A percentile compares a stretch with the other conserved stretches of the same genome.
phyloP scores from a whole-genome alignment of 2,797 vertebrate species.

The Cephalopachus bancanus region DNA sequence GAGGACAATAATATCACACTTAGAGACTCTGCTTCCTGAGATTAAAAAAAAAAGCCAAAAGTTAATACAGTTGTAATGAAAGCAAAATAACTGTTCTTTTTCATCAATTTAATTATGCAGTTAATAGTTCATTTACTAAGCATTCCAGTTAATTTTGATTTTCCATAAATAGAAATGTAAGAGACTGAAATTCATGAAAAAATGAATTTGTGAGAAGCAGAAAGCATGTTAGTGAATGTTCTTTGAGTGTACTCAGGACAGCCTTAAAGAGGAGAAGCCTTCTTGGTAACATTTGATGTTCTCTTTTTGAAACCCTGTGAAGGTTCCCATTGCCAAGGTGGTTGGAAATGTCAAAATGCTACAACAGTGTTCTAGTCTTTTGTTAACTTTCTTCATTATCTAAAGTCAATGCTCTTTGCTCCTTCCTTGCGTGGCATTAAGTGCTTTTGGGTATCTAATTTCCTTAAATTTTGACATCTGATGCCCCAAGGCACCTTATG shows the following conservation, averaged over 20 bases:
- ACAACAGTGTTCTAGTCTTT: background rate
- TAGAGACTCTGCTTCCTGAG: background rate
- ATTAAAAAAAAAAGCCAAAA: background rate
- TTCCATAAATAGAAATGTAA: background rate
- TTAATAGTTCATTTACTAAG: background rate
- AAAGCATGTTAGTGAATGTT: background rate
- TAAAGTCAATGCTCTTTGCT: too few relatives aligned
- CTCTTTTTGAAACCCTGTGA: background rate
- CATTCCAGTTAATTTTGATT: background rate
- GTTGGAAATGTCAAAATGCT: background rate
- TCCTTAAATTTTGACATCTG: background rate
- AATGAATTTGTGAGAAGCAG: background rate
- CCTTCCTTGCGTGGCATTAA: background rate
- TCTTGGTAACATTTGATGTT: background rate
- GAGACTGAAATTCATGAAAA: background rate
- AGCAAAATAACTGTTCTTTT: constrained; percentile 57
- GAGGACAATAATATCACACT: background rate
- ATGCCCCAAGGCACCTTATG: background rate
- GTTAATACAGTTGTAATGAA: background rate
- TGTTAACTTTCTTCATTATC: background rate
- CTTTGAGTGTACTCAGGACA: background rate
- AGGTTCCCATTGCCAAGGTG: background rate
- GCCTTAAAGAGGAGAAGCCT: background rate
- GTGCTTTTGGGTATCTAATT: background rate
- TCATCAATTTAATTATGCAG: background rate